Percentiles rank a stretch among this genome's conserved stretches.
phyloP scores from a whole-genome alignment of 2,797 vertebrate species.

The Euthynnus affinis region DNA sequence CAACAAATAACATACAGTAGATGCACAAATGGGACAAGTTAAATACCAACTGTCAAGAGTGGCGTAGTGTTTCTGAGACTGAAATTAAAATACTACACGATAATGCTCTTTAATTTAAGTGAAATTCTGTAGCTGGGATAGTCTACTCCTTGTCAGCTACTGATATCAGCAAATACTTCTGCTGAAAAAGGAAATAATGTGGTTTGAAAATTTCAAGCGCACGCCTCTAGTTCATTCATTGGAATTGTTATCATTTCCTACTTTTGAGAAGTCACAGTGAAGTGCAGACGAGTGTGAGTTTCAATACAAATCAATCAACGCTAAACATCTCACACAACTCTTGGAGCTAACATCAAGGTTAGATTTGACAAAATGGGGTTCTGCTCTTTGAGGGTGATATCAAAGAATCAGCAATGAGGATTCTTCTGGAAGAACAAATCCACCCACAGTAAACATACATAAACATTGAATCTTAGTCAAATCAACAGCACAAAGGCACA shows the following conservation, averaged over 20 bases:
- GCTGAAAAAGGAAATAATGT: background rate
- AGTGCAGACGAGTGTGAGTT: background rate
- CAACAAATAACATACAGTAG: constrained; percentile 38
- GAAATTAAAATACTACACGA: constrained; percentile 18
- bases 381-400: no score
- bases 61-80: constrained; percentile 17
- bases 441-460: no score
- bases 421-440: no score
- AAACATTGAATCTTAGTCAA: no score
- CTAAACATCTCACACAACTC: background rate
- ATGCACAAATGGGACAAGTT: constrained; percentile 24
- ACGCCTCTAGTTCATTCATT: background rate
- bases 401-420: background rate
- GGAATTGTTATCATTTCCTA: background rate
- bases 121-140: background rate
- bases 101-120: constrained; percentile 34
- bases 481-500: background rate
- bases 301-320: background rate
- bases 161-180: background rate
- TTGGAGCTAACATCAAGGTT: background rate
- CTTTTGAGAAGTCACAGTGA: background rate
- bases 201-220: no score
- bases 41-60: constrained; percentile 30
- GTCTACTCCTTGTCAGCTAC: constrained; percentile 1
- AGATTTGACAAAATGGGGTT: no score